These are phyloP conservation scores for Trachymyrmex cornetzi DNA, from an alignment of 1,140 invertebrate species.

Conservation along the genomic window DNA sequence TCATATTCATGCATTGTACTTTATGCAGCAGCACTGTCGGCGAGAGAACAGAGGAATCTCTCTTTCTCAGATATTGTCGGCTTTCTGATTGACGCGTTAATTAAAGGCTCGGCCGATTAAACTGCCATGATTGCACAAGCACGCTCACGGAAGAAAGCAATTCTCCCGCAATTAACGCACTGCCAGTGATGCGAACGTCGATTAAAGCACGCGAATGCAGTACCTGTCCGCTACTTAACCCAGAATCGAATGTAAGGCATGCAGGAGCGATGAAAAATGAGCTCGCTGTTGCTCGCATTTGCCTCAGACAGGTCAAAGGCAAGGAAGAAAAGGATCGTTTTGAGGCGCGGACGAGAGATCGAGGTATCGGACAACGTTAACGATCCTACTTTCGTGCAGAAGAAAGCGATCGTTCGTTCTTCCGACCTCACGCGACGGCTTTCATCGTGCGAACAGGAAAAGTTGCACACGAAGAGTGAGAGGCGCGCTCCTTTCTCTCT, in stretches of 20 bases:
- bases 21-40: not conserved
- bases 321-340: constrained; percentile 6
- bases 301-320: constrained; percentile 38
- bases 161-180: constrained; percentile 51
- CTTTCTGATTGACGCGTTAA: constrained; percentile 60
- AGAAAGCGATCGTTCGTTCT: constrained; percentile 57
- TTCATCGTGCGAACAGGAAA: constrained; percentile 43
- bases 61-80: constrained; percentile 43
- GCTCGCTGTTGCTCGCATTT: constrained; percentile 1
- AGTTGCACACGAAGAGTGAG: constrained; percentile 47
- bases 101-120: constrained; percentile 60
- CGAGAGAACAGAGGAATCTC: constrained; percentile 26
- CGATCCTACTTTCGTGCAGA: constrained; percentile 52
- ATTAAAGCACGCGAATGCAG: constrained; percentile 28
- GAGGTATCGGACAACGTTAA: constrained; percentile 22
- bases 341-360: not conserved
- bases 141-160: constrained; percentile 45
- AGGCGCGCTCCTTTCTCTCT: constrained; percentile 44
- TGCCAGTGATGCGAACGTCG: constrained; percentile 33
- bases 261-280: constrained; percentile 27
- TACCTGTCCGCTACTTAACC: constrained; percentile 52
- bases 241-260: constrained; percentile 52
- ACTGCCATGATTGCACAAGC: constrained; percentile 49
- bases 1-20: not conserved
- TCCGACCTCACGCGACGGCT: constrained; percentile 35